Conservation (phyloP, 1,140 invertebrate species). For the Acromyrmex heyeri region DNA sequence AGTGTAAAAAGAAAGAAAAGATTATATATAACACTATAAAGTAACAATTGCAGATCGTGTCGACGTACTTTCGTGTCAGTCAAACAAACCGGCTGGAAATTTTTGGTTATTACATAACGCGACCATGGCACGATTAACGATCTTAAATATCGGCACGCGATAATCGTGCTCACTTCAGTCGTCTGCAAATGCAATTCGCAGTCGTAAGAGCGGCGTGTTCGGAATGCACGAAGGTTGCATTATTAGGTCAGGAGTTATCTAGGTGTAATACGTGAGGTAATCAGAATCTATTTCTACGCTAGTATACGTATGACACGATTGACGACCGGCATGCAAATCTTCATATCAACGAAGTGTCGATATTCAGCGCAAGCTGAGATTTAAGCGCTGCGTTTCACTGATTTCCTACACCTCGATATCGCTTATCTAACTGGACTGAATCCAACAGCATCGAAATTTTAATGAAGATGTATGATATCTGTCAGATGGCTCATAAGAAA, state of each 20-base stretch:
- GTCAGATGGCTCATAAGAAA: neutral
- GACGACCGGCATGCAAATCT: conserved; percentile 1
- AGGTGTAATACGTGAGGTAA: neutral
- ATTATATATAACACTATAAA: neutral
- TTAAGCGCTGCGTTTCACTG: neutral
- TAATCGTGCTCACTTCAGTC: neutral
- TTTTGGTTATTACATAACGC: conserved; percentile 10
- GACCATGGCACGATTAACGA: conserved; percentile 38
- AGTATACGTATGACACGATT: neutral
- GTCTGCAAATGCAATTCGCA: conserved; percentile 17
- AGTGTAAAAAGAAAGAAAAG: neutral
- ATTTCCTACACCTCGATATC: neutral
- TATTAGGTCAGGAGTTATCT: conserved; percentile 34
- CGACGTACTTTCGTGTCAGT: neutral
- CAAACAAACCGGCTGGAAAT: neutral
- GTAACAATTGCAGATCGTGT: neutral
- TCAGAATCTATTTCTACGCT: neutral
- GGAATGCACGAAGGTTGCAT: conserved; percentile 31
- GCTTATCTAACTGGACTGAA: conserved; percentile 1
- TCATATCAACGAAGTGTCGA: neutral
- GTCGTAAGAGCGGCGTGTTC: conserved; percentile 4
- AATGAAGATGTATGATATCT: neutral
- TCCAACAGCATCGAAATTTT: neutral
- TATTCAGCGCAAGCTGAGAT: neutral
- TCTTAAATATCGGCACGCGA: conserved; percentile 12